Conservation (phyloP, 1,140 invertebrate species). For the Ptiloglossa arizonensis region DNA sequence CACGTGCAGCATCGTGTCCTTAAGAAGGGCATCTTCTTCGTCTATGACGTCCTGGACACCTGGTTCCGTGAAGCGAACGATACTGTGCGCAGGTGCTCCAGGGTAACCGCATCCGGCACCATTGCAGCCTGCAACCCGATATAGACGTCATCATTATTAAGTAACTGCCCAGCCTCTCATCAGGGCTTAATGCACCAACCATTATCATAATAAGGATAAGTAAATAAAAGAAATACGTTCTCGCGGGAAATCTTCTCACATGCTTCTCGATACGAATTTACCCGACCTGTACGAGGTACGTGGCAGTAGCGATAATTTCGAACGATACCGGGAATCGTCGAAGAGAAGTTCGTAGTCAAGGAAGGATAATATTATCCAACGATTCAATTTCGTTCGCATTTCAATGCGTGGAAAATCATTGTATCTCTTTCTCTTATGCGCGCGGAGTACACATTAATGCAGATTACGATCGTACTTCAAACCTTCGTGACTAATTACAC, state of each 20-base stretch:
- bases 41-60: constrained; percentile 76
- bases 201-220: not conserved
- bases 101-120: constrained; percentile 89
- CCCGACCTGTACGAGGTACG: not conserved
- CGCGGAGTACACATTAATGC: not conserved
- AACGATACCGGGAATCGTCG: not conserved
- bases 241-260: no score
- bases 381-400: constrained; percentile 5
- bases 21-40: constrained; percentile 76
- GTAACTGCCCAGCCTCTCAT: not conserved
- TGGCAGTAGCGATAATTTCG: not conserved
- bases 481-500: constrained; percentile 40
- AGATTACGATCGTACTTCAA: constrained; percentile 3
- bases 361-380: not conserved
- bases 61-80: constrained; percentile 86
- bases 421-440: no score
- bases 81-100: constrained; percentile 95
- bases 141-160: not conserved
- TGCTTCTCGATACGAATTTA: no score
- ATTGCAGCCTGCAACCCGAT: constrained; percentile 66
- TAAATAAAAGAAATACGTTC: not conserved
- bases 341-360: not conserved
- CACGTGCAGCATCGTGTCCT: constrained; percentile 84
- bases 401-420: not conserved
- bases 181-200: not conserved